Evolutionary conservation across 2,888 invertebrate species (phyloP), one percentile per base, ranked within the genome.

Genomic region (Campaea margaritaria): DNA sequence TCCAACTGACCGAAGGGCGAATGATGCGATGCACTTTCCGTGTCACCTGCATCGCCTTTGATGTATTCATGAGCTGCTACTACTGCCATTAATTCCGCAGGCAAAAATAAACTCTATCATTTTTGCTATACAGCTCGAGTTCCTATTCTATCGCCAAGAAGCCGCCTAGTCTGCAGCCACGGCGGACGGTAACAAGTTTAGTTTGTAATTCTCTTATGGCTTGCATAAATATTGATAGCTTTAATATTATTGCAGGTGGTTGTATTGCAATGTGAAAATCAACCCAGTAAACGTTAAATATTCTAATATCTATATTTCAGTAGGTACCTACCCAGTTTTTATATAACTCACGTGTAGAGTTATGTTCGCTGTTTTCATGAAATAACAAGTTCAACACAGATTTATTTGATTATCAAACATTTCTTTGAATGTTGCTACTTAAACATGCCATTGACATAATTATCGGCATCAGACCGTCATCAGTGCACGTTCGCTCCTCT

Each of bases 21-120:
- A 49, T 68, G 66, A 72, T 66, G 62, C 68, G 69, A 70, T 78
- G 74, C 73, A 76, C 75, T 79, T 73, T 67, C 70, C 69, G 60
- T 58, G 69, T 70, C 70, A 70, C 72, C 70, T 72, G 70, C 68
- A 67, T 59, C 54, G 67, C 65, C 58, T 65, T 69, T 74, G 71
- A 72, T 74, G 57, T 75, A 78, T 78, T 77, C 78, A 77, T 72
- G 73, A 76, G 61, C 66, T 67, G 63, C 62, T 68, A 62, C 66
- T 66, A 67, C 57, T 51, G 42, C 56, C 52, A 62, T 52, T 58
- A 57, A 47, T 44, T 13, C 53, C 31, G 13, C 48, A 28, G 67
- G 52, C 62, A 47, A 46, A 71, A 68, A 56, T 65, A 55, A 62
- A 67, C 75, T 65, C 67, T 76, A 71, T 43, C 48, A 4, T 45